A percentile compares a stretch with the other conserved stretches of the same genome.
phyloP scores from a whole-genome alignment of 2,888 invertebrate genomes.

The Drosophila seclusa region DNA sequence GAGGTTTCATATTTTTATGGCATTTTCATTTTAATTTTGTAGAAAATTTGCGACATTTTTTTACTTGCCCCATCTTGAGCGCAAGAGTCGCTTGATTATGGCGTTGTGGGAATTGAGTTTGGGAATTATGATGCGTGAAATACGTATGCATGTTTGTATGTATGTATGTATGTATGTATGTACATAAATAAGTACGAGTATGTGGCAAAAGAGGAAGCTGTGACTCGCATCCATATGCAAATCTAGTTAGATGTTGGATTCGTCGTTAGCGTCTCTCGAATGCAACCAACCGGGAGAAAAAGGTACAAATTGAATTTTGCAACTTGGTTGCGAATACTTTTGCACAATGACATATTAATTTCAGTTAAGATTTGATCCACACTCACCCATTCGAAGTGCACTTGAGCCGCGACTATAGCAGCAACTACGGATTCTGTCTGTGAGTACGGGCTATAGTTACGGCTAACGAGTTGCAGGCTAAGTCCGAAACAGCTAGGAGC shows the following conservation, averaged over 20 bases:
- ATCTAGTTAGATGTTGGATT: constrained; percentile 67
- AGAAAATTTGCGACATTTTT: constrained; percentile 50
- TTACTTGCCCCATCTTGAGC: constrained; percentile 25
- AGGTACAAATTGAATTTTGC: constrained; percentile 69
- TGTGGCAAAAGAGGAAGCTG: constrained; percentile 27
- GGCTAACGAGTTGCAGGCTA: constrained; percentile 62
- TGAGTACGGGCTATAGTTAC: constrained; percentile 46
- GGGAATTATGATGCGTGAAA: constrained; percentile 76
- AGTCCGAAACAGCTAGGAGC: constrained; percentile 18
- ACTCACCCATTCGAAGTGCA: constrained; percentile 42
- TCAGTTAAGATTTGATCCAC: constrained; percentile 21
- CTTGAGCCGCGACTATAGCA: constrained; percentile 51
- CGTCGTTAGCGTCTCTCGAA: constrained; percentile 57
- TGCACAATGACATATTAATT: constrained; percentile 75
- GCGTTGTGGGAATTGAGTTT: constrained; percentile 73
- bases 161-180: background rate
- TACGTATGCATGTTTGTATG: constrained; percentile 18
- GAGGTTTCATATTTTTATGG: constrained; percentile 65
- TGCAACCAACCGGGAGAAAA: constrained; percentile 49
- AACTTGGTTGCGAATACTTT: constrained; percentile 61
- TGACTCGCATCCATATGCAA: constrained; percentile 65
- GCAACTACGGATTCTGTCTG: constrained; percentile 42
- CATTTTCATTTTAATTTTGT: constrained; percentile 67
- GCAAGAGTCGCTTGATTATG: constrained; percentile 68
- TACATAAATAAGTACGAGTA: background rate